phyloP scores from a whole-genome alignment of 2,113 vertebrate genomes.

The Lophura nycthemera region DNA sequence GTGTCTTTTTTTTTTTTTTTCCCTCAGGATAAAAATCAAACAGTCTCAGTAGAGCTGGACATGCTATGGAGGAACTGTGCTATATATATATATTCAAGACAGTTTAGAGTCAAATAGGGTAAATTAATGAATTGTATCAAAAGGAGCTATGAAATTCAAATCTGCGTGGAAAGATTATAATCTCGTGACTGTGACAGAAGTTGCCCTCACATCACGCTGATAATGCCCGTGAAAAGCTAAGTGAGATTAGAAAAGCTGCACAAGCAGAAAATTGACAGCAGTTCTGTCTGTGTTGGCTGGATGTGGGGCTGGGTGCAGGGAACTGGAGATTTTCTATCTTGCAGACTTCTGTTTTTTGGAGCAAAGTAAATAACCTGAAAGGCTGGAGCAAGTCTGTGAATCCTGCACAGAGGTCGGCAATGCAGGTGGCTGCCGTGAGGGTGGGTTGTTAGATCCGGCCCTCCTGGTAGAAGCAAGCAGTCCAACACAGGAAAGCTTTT shows the following conservation, averaged over 20 bases:
- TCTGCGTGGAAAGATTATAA: neutral
- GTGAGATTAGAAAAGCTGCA: neutral
- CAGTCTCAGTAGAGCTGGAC: neutral
- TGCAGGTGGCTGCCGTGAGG: neutral
- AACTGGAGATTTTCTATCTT: neutral
- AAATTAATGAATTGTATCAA: neutral
- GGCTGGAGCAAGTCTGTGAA: neutral
- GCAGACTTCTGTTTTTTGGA: neutral
- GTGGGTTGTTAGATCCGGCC: neutral
- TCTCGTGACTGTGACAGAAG: neutral
- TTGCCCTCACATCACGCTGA: neutral
- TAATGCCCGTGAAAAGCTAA: neutral
- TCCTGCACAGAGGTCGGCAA: accelerated
- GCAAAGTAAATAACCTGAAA: neutral
- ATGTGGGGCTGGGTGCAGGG: neutral
- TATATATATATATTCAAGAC: neutral
- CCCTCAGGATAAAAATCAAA: neutral
- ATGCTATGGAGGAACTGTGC: neutral
- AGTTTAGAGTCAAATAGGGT: neutral
- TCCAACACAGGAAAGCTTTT: neutral
- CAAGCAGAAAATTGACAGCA: neutral
- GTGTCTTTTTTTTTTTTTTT: neutral
- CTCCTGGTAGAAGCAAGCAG: neutral
- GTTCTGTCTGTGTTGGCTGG: neutral
- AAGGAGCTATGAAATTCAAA: neutral